Evolutionary conservation across 2,888 invertebrate genomes (phyloP), one percentile per base, ranked within the genome.

Genomic region (Xiphydria camelus): DNA sequence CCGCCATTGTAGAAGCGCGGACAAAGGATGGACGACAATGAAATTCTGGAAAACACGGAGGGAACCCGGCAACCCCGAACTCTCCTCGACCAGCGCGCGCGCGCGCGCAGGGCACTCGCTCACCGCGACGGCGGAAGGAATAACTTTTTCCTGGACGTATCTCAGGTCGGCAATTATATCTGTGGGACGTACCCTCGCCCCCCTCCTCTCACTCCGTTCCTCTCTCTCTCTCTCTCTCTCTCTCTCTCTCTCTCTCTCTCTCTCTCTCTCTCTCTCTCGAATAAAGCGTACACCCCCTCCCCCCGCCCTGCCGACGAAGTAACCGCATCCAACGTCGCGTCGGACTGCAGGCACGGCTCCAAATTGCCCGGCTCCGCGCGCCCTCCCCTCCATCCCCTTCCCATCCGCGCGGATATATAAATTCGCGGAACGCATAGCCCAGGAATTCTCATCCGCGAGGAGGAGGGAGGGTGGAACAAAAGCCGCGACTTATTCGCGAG

Each of bases 1-100:
- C 20, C 41, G 41, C 47, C 49, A 59, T 61, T 61, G 59, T 61
- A 43, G 47, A 44, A 18, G 21, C 41, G 35, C 38, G 42, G 42
- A 47, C 4, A 10, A 26, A n/a, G 7, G 33, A 14, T 45, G 61
- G 52, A 49, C n/a, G n/a, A n/a, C 61, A 57, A 64, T 64, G 61
- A 61, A 62, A 60, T 56, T 51, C 56, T 47, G 45, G 33, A 41
- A 26, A 48, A 39, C 41, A 42, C 17, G 18, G 15, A 14, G 23
- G 23, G n/a, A n/a, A 7, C 33, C n/a, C 4, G 4, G 12, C 9
- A 1, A 2, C 18, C 10, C 33, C 33, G 12, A 12, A 10, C 33
- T 1, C 2, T 33, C 33, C 33, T 33, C 4, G 7, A n/a, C 23
- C n/a, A n/a, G n/a, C n/a, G 3, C 7, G 14, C 26, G 10, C 4